Percentiles rank a stretch among this genome's conserved stretches.
Evolutionary conservation across 2,797 vertebrate genomes (phyloP).

Genomic region (Hapalemur alaotrensis): DNA sequence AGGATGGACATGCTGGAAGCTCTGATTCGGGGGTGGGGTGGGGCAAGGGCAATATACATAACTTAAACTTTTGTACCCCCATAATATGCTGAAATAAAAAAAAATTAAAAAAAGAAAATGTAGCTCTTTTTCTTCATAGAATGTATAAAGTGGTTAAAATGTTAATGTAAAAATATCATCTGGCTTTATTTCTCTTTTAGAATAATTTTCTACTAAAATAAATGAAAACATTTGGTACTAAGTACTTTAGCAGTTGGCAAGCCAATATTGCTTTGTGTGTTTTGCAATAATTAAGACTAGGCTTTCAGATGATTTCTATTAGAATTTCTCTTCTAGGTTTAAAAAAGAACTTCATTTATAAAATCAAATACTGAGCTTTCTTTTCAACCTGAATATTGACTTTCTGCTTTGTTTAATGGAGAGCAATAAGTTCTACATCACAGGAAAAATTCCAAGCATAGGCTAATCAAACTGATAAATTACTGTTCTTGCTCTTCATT

Average conservation of each 20-base stretch:
- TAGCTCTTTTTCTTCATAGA: not conserved
- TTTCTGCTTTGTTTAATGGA: not conserved
- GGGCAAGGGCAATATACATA: too few species aligned
- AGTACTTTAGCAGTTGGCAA: not conserved
- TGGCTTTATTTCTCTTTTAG: not conserved
- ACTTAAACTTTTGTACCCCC: too few species aligned
- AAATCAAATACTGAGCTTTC: not conserved
- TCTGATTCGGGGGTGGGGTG: too few species aligned
- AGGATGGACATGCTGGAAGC: too few species aligned
- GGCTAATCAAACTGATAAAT: not conserved
- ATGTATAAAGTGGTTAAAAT: not conserved
- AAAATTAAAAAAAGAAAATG: not conserved
- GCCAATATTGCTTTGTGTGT: not conserved
- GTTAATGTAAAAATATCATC: not conserved
- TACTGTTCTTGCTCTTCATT: not conserved
- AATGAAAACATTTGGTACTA: slow-evolving; percentile 32
- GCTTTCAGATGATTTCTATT: not conserved
- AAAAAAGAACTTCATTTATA: not conserved
- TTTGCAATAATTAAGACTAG: slow-evolving; percentile 26
- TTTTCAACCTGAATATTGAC: slow-evolving; percentile 32
- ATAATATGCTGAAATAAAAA: too few species aligned
- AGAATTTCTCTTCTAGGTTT: not conserved
- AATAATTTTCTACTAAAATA: slow-evolving; percentile 31
- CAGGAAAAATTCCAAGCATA: not conserved
- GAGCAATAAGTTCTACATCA: not conserved